A percentile compares a stretch with the other conserved stretches of the same genome.
phyloP scores from a whole-genome alignment of 2,888 invertebrate genomes.

The Diplolepis rosae region DNA sequence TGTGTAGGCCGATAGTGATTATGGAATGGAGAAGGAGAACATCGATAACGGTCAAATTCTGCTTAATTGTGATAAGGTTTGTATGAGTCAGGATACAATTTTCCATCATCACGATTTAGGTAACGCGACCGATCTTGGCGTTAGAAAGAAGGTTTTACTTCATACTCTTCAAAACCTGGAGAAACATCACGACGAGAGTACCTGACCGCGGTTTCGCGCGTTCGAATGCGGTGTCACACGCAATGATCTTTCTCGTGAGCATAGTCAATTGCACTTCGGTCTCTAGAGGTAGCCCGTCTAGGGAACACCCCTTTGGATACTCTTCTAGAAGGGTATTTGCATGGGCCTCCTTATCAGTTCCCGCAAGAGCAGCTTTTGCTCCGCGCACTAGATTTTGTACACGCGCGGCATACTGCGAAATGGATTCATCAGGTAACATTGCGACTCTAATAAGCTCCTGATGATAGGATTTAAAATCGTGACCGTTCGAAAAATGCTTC shows the following conservation, averaged over 20 bases:
- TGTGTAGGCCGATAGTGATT: too few species aligned
- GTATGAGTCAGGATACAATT: too few species aligned
- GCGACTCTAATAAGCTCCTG: not conserved
- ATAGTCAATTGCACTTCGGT: not conserved
- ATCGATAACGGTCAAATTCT: too few species aligned
- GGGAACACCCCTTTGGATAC: not conserved
- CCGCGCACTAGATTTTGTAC: not conserved
- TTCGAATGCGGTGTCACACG: not conserved
- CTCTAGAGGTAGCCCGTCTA: not conserved
- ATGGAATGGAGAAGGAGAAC: too few species aligned
- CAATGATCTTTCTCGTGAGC: not conserved
- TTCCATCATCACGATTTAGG: not conserved
- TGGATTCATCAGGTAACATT: not conserved
- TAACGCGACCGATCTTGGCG: not conserved
- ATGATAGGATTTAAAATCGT: not conserved
- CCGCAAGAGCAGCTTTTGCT: not conserved
- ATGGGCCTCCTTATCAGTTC: not conserved
- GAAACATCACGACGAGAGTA: not conserved
- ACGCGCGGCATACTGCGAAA: not conserved
- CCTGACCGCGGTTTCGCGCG: not conserved
- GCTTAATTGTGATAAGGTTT: too few species aligned
- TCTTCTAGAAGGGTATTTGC: not conserved
- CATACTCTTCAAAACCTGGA: not conserved
- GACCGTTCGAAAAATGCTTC: not conserved
- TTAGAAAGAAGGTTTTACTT: not conserved